Percentiles rank a stretch among this genome's conserved stretches.
Conservation (phyloP, 30 jellyfish, hydroid and myxozoan species). For the Haliclystus octoradiatus region DNA sequence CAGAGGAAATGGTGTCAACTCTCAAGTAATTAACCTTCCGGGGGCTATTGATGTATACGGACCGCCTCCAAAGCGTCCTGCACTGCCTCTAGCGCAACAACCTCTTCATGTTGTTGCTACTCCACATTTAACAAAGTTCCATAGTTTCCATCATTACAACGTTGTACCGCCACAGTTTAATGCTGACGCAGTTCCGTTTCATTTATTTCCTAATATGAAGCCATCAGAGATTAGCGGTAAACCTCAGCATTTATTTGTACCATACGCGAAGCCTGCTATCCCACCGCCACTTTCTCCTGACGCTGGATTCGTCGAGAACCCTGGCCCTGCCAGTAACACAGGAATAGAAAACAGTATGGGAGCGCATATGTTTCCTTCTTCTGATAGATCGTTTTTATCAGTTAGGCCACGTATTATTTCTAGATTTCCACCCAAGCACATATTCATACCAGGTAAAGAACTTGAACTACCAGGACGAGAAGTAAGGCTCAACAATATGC, state of each 20-base stretch:
- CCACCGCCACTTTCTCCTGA: neutral
- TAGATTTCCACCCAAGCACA: conserved; percentile 45
- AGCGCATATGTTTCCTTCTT: neutral
- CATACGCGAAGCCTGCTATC: conserved; percentile 16
- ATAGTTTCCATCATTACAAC: conserved; percentile 22
- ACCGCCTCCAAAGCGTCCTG: conserved; percentile 76
- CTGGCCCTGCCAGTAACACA: neutral
- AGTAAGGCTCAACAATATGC: neutral
- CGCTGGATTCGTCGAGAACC: neutral
- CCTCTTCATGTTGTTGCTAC: conserved; percentile 81
- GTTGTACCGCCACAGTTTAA: conserved; percentile 43
- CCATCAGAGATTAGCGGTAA: conserved; percentile 57
- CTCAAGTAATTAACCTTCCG: conserved; percentile 69
- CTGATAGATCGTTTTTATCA: neutral
- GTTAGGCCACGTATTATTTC: conserved; percentile 29
- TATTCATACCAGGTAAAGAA: conserved; percentile 67
- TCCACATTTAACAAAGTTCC: conserved; percentile 60
- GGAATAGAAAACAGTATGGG: neutral
- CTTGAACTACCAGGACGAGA: conserved; percentile 4
- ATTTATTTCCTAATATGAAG: conserved; percentile 41
- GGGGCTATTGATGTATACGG: conserved; percentile 94
- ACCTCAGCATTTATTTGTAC: conserved; percentile 63
- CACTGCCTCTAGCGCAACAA: conserved; percentile 40
- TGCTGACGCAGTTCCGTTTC: conserved; percentile 34
- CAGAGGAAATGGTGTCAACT: conserved; percentile 23